Base-by-base conservation (phyloP, 1,140 invertebrate genomes). In the Pectinophora gossypiella region DNA sequence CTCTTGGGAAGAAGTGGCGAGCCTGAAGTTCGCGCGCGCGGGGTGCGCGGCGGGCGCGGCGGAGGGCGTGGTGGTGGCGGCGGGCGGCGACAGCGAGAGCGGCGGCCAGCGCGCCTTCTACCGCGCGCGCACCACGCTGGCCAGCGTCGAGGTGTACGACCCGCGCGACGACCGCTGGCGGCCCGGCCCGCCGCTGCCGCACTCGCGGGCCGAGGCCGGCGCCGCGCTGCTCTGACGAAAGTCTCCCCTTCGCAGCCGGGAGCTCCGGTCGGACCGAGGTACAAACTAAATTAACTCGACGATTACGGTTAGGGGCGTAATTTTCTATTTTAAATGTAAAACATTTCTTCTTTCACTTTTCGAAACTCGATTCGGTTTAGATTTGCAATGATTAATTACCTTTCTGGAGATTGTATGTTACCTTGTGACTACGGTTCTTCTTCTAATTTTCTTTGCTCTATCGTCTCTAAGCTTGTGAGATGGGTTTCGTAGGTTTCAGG, bases 41-140 rank as follows among this genome's bases (percentile, higher is more conserved):
- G 95, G 94, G 74, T 95, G 95, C 19, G 94, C 95, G 43, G 94
- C 95, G 32, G 95, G 96, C 27, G 94, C 94, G 20, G 94, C 95
- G 36, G 92, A 95, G 7, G 93, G 96, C 59, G 50, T 68, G 68
- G 69, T 81, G 59, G 67, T 72, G 62, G 64, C 53, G 62, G 69
- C 76, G 56, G 72, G 78, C 65, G 69, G 72, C 64, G 70, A 80
- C 75, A 62, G 92, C 85, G 81, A 88, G 66, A 54, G 68, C 67
- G 73, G 61, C 51, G 67, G 77, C 60, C 92, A 95, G 81, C 92
- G 93, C 10, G 92, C 94, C 78, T 96, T 96, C 79, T 95, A 95
- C 86, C 90, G 94, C 61, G 93, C 93, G 12, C 94, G 94, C 81
- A 92, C 93, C 49, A 96, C 95, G 10, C 92, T 97, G 42, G 91